Base-by-base conservation (phyloP, 1,140 invertebrate genomes). In the Platorchestia sp. region DNA sequence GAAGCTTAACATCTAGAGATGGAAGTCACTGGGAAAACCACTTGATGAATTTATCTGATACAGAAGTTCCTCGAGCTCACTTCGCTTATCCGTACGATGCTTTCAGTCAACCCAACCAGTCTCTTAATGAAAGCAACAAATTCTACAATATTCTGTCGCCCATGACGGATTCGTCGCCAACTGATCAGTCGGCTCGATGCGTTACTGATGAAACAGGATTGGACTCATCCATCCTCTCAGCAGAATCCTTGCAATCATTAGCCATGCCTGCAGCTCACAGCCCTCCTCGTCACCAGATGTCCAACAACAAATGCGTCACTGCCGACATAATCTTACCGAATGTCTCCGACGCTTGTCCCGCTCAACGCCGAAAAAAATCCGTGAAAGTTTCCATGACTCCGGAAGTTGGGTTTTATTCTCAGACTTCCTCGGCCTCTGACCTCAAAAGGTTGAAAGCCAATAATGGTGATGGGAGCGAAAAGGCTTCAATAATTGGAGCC, bases 181-280 rank as follows among this genome's bases (percentile, higher is more conserved):
- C 91, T 47, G 91, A 93, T 36, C 91, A 93, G 40, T 93, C 91
- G 5, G 91, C 91, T 44, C 91, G 91, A 93, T 93, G 91, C 45
- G 40, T 93, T 10, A 93, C 91, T 10, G 91, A 93, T 44, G 91
- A 93, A 93, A 93, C 91, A 14, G 91, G 91, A 10, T 47, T 93
- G 41, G 91, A 93, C 36, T 93, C 91, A 47, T 93, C 91, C 91
- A 93, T 93, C 40, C 43, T 93, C 43, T 93, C 91, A 0, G 45
- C 45, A 93, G 91, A 93, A 45, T 93, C 91, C 16, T 36, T 93
- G 44, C 91, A 93, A 36, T 93, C 91, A 40, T 44, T 93, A 40
- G 91, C 45, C 43, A 93, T 93, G 91, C 91, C 91, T 44, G 22
- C 91, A 1, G n/a, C 44, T 10, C 44, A 45, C 44, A 45, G 91